Percentiles rank a stretch among this genome's conserved stretches.
phyloP scores from a whole-genome alignment of 2,888 invertebrate species.

The Ophonus ardosiacus region DNA sequence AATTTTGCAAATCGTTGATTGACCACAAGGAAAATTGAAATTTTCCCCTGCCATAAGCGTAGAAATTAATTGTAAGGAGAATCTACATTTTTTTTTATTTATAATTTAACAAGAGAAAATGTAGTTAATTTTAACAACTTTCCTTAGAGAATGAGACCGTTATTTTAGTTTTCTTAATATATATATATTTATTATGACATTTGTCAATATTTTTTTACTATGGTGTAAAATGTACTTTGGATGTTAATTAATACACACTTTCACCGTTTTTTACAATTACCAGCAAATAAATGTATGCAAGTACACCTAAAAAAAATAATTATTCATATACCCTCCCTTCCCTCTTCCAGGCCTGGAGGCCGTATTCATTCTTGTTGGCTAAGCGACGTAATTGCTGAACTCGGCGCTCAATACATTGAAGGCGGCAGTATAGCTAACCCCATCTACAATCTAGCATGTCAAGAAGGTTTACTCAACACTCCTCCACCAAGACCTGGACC shows the following conservation, averaged over 20 bases:
- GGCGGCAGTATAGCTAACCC: slow-evolving; percentile 86
- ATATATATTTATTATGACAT: not conserved
- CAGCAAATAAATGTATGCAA: slow-evolving; percentile 26
- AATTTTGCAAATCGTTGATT: too few species aligned
- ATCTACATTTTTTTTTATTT: too few species aligned
- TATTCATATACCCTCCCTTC: not conserved
- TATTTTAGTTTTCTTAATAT: not conserved
- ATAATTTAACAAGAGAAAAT: too few species aligned
- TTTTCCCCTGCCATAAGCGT: too few species aligned
- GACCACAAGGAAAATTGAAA: too few species aligned
- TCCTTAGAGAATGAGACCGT: too few species aligned
- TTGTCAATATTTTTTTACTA: not conserved
- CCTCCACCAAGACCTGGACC: slow-evolving; percentile 78
- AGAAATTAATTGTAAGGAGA: too few species aligned
- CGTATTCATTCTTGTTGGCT: slow-evolving; percentile 88
- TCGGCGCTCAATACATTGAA: slow-evolving; percentile 87
- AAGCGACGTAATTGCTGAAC: slow-evolving; percentile 86
- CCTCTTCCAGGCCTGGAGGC: slow-evolving; percentile 82
- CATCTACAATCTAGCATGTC: slow-evolving; percentile 83
- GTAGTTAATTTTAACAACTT: too few species aligned
- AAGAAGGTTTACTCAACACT: slow-evolving; percentile 82
- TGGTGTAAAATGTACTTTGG: slow-evolving; percentile 8
- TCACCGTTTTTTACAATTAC: slow-evolving; percentile 43
- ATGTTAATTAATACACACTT: slow-evolving; percentile 52
- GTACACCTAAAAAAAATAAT: slow-evolving; percentile 28